Conservation (phyloP, 2,113 vertebrate genomes). For the Ptilonorhynchus violaceus region DNA sequence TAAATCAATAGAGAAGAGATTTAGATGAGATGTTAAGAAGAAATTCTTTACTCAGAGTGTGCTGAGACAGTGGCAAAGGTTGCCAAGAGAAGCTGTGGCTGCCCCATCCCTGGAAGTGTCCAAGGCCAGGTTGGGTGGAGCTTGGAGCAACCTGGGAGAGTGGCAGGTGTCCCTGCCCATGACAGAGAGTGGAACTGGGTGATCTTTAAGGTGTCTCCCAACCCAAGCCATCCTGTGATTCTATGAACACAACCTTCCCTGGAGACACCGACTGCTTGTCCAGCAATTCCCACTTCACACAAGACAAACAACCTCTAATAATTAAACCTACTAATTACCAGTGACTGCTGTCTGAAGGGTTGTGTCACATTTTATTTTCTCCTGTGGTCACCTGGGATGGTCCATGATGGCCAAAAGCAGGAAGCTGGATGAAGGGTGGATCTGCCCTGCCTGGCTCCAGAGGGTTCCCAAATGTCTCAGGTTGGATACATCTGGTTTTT, state of each 20-base stretch:
- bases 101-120: background rate
- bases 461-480: background rate
- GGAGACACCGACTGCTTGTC: background rate
- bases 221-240: background rate
- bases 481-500: background rate
- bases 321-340: background rate
- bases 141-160: background rate
- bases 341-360: background rate
- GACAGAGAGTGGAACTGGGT: background rate
- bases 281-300: background rate
- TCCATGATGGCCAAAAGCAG: background rate
- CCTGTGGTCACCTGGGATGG: background rate
- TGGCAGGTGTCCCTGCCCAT: too few relatives aligned
- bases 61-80: background rate
- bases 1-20: background rate
- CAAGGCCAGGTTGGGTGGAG: background rate
- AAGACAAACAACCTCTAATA: background rate
- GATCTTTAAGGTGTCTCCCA: background rate
- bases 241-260: background rate
- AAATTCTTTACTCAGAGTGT: background rate
- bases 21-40: background rate
- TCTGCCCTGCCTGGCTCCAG: background rate
- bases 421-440: background rate
- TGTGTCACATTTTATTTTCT: background rate
- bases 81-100: background rate